phyloP scores from a whole-genome alignment of 2,797 vertebrate genomes.

The Distichodus sexfasciatus region DNA sequence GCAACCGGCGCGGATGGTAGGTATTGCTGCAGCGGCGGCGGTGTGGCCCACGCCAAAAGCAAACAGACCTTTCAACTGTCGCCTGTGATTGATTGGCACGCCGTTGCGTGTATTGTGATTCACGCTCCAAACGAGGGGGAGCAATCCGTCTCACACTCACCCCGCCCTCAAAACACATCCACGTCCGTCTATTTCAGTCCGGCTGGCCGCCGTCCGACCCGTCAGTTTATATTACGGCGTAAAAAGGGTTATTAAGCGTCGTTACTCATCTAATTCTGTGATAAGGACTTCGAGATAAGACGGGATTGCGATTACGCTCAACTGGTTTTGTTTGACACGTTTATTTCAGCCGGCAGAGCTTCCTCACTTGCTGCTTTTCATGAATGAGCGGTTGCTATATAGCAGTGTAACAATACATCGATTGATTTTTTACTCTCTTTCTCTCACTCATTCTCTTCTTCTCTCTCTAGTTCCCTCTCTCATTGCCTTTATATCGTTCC shows the following conservation, averaged over 20 bases:
- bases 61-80: conserved; percentile 64
- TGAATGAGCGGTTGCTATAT: no score
- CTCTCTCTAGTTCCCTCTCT: no score
- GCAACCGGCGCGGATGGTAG: conserved; percentile 44
- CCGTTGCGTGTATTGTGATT: conserved; percentile 5
- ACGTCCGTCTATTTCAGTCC: not conserved
- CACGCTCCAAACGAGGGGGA: not conserved
- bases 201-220: not conserved
- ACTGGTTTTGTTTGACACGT: not conserved
- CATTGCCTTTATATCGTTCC: no score
- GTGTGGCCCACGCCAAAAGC: conserved; percentile 41
- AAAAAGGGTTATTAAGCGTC: not conserved
- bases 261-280: not conserved
- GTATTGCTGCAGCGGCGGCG: not conserved
- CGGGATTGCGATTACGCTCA: not conserved
- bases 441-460: no score
- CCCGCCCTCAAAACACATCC: not conserved
- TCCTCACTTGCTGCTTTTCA: no score
- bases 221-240: not conserved
- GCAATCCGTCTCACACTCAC: conserved; percentile 6
- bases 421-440: no score
- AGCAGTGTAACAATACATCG: no score
- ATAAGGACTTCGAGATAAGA: no score
- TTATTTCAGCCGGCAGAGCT: not conserved
- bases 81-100: conserved; percentile 62